Evolutionary conservation across 2,888 invertebrate species (phyloP), one percentile per base, ranked within the genome.

Genomic region (Dicyrtoma fusca): DNA sequence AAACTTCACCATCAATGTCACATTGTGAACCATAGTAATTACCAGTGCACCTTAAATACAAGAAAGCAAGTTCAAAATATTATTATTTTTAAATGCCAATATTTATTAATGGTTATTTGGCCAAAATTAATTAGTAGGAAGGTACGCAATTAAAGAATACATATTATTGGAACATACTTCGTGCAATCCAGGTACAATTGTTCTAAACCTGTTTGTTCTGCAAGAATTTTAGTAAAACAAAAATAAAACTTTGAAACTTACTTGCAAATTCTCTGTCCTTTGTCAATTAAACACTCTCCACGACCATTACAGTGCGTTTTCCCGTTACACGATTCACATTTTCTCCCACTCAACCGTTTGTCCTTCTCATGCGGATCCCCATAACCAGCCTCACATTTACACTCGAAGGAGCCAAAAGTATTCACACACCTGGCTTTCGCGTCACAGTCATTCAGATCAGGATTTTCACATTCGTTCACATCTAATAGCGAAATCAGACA

Each of bases 1-100:
- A 86, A 63, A 95, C 94, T 84, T 95, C 95, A 0, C 94, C 95
- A 83, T 95, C 95, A 68, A 95, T 89, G 83, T 95, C 94, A 81
- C 95, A 95, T 77, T 91, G 90, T 0, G 89, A 88, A 0, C 95
- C 95, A 83, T 94, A 95, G 84, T 92, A 94, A 76, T 91, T 92
- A 0, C 92, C 90, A n/a, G 89, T 86, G 81, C 95, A 95, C 66
- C 91, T 91, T n/a, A n/a, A n/a, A n/a, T n/a, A n/a, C n/a, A n/a
- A n/a, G n/a, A n/a, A n/a, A n/a, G n/a, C n/a, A n/a, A n/a, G n/a
- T n/a, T n/a, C n/a, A n/a, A n/a, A n/a, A n/a, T n/a, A n/a, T n/a
- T n/a, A n/a, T n/a, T n/a, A n/a, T n/a, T n/a, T n/a, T n/a, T n/a
- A n/a, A n/a, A n/a, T n/a, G n/a, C n/a, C n/a, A n/a, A n/a, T n/a